These are phyloP conservation scores for Hylomyscus alleni DNA, from an alignment of 2,797 vertebrate species.

Conservation along the genomic window DNA sequence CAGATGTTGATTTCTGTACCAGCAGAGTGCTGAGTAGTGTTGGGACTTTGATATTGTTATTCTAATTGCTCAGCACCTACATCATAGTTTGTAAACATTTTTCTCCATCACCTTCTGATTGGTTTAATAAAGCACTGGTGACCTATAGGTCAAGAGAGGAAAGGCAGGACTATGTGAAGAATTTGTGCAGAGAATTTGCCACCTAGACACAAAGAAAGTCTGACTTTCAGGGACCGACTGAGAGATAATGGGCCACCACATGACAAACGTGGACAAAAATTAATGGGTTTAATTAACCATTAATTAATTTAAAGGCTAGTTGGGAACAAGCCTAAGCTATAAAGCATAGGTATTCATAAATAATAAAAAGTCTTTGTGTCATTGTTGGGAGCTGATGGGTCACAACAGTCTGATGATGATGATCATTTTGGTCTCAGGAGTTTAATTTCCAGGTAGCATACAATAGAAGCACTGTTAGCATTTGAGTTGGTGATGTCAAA, in stretches of 20 bases:
- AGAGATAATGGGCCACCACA: no score
- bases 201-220: no score
- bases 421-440: conserved; percentile 17
- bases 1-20: background rate
- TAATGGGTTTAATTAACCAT: no score
- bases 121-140: no score
- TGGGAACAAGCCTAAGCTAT: background rate
- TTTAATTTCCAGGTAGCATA: conserved; percentile 63
- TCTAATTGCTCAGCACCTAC: background rate
- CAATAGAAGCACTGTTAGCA: background rate
- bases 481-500: conserved; percentile 39
- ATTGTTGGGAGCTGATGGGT: background rate
- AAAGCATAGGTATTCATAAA: background rate
- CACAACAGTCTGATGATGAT: background rate
- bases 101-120: no score
- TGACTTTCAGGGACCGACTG: no score
- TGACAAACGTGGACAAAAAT: background rate
- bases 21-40: background rate
- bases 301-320: background rate
- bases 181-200: no score
- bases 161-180: no score
- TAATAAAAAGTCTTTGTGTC: background rate
- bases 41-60: background rate
- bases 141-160: no score
- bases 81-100: no score